Percentiles rank a stretch among this genome's conserved stretches.
Evolutionary conservation across 2,113 vertebrate genomes (phyloP).

Genomic region (Solea senegalensis): DNA sequence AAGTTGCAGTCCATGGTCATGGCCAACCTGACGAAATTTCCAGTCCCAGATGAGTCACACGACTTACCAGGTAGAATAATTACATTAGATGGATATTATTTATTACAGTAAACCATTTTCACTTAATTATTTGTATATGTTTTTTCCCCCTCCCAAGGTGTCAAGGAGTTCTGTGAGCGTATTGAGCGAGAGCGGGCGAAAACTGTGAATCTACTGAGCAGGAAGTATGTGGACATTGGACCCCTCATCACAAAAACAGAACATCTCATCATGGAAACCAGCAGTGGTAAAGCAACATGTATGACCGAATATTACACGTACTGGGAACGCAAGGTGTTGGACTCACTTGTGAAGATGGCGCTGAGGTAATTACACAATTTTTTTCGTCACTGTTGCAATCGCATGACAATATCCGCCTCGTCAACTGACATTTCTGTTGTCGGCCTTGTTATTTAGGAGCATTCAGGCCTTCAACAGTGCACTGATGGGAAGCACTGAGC

Average conservation of each 20-base stretch:
- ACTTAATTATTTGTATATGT: not conserved
- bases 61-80: conserved; percentile 83
- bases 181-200: conserved; percentile 83
- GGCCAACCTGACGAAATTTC: conserved; percentile 87
- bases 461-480: conserved; percentile 84
- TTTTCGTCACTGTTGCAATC: not conserved
- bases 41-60: conserved; percentile 57
- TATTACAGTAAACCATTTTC: not conserved
- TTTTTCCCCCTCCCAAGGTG: conserved; percentile 73
- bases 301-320: conserved; percentile 87
- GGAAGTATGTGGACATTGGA: conserved; percentile 86
- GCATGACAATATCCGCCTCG: not conserved
- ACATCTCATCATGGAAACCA: conserved; percentile 83
- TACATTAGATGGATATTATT: not conserved
- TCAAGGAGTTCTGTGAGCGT: conserved; percentile 89
- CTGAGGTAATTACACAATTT: conserved; percentile 80
- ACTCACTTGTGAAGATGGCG: conserved; percentile 86
- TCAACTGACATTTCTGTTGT: not conserved
- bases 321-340: conserved; percentile 89
- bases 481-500: conserved; percentile 78
- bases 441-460: conserved; percentile 81
- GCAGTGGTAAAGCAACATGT: conserved; percentile 84
- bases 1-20: conserved; percentile 84
- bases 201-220: conserved; percentile 81
- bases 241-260: conserved; percentile 89